phyloP scores from a whole-genome alignment of 1,140 invertebrate species.

The Papilio machaon region DNA sequence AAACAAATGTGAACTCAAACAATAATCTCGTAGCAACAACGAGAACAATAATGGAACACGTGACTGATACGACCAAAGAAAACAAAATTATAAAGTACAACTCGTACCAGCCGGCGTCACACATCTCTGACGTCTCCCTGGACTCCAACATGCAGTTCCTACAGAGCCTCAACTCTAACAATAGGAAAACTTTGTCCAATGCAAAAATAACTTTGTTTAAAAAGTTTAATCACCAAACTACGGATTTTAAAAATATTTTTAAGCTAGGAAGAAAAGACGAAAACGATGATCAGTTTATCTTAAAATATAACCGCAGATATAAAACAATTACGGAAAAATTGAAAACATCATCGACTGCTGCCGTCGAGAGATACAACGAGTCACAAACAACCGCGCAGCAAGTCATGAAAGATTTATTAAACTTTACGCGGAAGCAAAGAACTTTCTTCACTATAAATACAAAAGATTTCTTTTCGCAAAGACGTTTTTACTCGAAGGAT shows the following conservation, averaged over 20 bases:
- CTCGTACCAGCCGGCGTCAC: conserved; percentile 42
- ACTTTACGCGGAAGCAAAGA: conserved; percentile 41
- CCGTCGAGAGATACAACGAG: background rate
- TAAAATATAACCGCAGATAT: background rate
- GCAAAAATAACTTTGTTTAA: conserved; percentile 8
- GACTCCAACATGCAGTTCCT: background rate
- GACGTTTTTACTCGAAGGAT: conserved; percentile 40
- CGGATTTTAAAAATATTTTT: conserved; percentile 25
- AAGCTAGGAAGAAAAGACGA: conserved; percentile 37
- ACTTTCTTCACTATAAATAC: conserved; percentile 53
- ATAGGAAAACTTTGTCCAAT: conserved; percentile 21
- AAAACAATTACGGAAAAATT: conserved; percentile 11
- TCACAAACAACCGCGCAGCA: background rate
- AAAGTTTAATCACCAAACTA: conserved; percentile 26
- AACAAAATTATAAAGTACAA: conserved; percentile 49
- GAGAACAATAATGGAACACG: background rate
- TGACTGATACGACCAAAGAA: conserved; percentile 20
- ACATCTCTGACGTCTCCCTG: conserved; percentile 8
- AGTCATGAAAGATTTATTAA: background rate
- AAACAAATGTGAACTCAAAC: background rate
- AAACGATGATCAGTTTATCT: background rate
- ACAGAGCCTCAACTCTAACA: background rate
- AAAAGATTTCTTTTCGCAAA: conserved; percentile 55
- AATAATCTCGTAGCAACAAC: background rate
- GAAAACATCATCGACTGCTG: background rate